These are phyloP conservation scores for Ursus arctos DNA, from an alignment of 2,113 vertebrate genomes.

Conservation along the genomic window DNA sequence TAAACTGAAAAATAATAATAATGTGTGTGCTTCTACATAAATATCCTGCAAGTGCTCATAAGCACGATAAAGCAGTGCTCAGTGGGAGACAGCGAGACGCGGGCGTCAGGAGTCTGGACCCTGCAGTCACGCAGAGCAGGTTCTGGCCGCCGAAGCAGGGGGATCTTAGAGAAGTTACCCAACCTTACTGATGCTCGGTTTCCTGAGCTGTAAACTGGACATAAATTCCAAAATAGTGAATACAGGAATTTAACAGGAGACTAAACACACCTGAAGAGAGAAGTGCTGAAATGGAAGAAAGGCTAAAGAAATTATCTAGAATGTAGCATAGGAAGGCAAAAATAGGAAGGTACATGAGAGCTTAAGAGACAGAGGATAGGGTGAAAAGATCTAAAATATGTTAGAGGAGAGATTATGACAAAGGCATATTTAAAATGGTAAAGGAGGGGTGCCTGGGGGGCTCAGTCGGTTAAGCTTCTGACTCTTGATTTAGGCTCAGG, in stretches of 20 bases:
- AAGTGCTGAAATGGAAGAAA: background rate
- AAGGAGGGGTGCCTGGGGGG: background rate
- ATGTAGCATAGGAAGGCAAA: background rate
- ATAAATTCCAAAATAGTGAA: background rate
- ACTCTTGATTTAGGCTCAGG: background rate
- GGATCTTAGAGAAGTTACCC: background rate
- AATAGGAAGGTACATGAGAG: background rate
- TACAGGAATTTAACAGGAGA: background rate
- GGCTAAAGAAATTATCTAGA: background rate
- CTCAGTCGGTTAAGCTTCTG: background rate
- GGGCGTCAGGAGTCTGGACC: background rate
- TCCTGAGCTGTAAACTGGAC: slow-evolving; percentile 2
- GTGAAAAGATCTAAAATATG: background rate
- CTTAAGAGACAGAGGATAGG: background rate
- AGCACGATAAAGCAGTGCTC: background rate
- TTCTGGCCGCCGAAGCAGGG: background rate
- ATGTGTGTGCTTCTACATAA: background rate
- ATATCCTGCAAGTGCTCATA: background rate
- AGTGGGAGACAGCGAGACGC: background rate
- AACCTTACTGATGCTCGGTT: background rate
- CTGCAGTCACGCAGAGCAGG: background rate
- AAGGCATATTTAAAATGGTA: background rate
- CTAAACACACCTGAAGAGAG: background rate
- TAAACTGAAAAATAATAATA: background rate
- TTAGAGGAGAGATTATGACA: slow-evolving; percentile 26